Percentiles rank a stretch among this genome's conserved stretches.
phyloP scores from a whole-genome alignment of 2,797 vertebrate genomes.

The Hemibagrus guttatus region DNA sequence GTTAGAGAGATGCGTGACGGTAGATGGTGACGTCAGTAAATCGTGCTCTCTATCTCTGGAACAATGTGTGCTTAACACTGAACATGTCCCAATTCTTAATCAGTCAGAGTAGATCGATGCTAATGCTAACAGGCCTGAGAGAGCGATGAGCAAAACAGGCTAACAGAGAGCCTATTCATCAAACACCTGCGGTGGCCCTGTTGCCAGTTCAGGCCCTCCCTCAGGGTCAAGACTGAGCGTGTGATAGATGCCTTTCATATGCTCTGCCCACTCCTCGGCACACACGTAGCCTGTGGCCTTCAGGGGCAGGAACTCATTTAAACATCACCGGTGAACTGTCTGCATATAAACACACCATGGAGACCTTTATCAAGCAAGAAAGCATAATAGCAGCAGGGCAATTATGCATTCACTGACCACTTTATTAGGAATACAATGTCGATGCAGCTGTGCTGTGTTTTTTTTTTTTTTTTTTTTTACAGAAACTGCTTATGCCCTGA shows the following conservation, averaged over 20 bases:
- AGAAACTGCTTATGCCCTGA: background rate
- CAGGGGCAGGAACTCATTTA: conserved; percentile 32
- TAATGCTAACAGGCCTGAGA: conserved; percentile 56
- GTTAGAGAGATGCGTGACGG: background rate
- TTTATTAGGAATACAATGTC: background rate
- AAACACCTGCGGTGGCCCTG: conserved; percentile 55
- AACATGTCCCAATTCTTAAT: conserved; percentile 49
- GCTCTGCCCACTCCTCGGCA: conserved; percentile 46
- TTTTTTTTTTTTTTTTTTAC: background rate
- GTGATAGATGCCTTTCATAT: conserved; percentile 59
- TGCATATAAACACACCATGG: conserved; percentile 27
- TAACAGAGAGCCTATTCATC: conserved; percentile 60
- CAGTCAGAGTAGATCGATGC: conserved; percentile 55
- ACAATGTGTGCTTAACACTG: conserved; percentile 36
- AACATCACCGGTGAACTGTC: conserved; percentile 1
- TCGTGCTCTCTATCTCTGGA: conserved; percentile 51
- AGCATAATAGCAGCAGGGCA: background rate
- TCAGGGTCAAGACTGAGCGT: conserved; percentile 29
- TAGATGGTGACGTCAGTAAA: conserved; percentile 47
- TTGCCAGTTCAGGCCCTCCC: conserved; percentile 51
- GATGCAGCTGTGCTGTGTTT: background rate
- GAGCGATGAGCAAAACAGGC: conserved; percentile 50
- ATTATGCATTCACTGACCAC: background rate
- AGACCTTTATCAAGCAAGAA: conserved; percentile 22
- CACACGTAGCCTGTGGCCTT: conserved; percentile 38